phyloP scores from a whole-genome alignment of 2,888 invertebrate species.

The Drosophila histrio region DNA sequence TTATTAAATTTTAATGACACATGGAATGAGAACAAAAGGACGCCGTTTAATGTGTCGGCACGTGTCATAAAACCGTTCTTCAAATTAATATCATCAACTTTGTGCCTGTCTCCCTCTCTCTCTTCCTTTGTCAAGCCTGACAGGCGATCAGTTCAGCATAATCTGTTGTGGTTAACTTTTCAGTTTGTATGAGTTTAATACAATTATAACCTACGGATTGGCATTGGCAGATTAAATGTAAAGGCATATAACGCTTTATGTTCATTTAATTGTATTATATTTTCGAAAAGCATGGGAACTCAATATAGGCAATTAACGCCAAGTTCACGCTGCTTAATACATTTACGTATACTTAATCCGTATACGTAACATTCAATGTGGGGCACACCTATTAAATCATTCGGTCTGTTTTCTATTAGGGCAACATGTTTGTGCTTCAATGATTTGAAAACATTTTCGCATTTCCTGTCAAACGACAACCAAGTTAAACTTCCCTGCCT shows the following conservation, averaged over 20 bases:
- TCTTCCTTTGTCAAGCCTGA: not conserved
- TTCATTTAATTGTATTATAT: not conserved
- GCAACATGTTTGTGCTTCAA: slow-evolving; percentile 43
- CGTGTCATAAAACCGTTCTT: slow-evolving; percentile 33
- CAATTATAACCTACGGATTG: slow-evolving; percentile 5
- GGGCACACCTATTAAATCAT: slow-evolving; percentile 34
- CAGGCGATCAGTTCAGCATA: slow-evolving; percentile 15
- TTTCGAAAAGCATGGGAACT: not conserved
- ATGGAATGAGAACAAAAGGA: not conserved
- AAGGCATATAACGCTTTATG: not conserved
- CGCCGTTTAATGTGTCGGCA: slow-evolving; percentile 15
- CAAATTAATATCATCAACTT: slow-evolving; percentile 34
- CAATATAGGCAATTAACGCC: not conserved
- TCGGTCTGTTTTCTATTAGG: not conserved
- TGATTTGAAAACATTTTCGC: slow-evolving; percentile 64
- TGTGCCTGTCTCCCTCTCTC: not conserved
- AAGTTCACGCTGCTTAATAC: slow-evolving; percentile 23
- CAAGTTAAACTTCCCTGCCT: not conserved
- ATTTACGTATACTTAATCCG: slow-evolving; percentile 40
- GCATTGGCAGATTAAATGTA: not conserved
- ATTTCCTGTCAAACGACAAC: slow-evolving; percentile 45
- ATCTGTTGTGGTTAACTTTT: slow-evolving; percentile 6
- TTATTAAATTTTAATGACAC: slow-evolving; percentile 50
- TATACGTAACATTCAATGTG: slow-evolving; percentile 7
- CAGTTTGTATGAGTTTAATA: not conserved